phyloP scores from a whole-genome alignment of 2,797 vertebrate species.

The Threskiornis aethiopicus region DNA sequence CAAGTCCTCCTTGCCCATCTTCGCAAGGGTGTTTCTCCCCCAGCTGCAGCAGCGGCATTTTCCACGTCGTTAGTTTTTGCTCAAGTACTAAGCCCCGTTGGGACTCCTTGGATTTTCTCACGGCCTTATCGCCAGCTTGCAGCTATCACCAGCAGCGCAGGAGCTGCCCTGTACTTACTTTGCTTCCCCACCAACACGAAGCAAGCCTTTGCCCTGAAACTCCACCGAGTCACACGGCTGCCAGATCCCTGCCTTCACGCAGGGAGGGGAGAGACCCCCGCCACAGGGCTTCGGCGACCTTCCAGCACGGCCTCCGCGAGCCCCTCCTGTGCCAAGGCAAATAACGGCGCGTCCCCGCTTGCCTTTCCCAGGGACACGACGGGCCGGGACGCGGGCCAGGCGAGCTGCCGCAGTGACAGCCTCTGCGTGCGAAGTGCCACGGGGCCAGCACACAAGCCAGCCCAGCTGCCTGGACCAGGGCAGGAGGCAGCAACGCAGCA shows the following conservation, averaged over 20 bases:
- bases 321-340: background rate
- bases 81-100: background rate
- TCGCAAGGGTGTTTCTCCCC: background rate
- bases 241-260: background rate
- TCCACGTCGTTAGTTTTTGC: background rate
- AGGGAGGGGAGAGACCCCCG: background rate
- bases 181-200: rapidly evolving
- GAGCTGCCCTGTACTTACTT: background rate
- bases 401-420: background rate
- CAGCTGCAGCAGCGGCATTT: background rate
- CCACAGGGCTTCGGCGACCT: background rate
- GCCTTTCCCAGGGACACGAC: background rate
- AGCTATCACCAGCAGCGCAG: background rate
- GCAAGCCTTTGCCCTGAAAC: background rate
- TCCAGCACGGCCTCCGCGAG: background rate
- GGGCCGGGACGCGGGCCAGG: background rate
- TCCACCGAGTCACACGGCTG: background rate
- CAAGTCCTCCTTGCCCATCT: background rate
- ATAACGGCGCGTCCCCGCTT: background rate
- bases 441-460: background rate
- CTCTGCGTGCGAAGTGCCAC: background rate
- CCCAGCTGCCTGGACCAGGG: background rate
- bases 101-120: background rate
- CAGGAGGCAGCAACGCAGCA: background rate
- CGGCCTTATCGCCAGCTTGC: background rate